phyloP scores from a whole-genome alignment of 2,113 vertebrate species.

The Fulmarus glacialis region DNA sequence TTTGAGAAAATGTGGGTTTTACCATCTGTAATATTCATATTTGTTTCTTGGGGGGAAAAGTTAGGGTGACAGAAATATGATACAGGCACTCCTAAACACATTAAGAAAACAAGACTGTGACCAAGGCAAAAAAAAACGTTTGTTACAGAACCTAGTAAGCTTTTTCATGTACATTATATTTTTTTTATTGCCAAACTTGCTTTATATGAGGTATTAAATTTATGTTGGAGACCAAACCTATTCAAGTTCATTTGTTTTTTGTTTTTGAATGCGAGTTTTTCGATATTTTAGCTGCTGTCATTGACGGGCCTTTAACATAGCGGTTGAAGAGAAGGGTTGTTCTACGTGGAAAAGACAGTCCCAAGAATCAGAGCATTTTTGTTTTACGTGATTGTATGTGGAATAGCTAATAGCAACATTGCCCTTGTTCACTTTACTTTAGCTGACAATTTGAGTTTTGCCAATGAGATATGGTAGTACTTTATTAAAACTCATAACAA shows the following conservation, averaged over 20 bases:
- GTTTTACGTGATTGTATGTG: rapidly evolving
- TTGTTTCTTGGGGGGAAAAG: background rate
- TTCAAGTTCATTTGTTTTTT: background rate
- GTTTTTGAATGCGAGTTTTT: background rate
- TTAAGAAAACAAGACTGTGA: background rate
- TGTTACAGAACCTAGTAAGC: background rate
- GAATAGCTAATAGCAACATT: rapidly evolving
- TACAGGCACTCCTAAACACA: conserved; percentile 7
- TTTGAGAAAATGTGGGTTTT: background rate
- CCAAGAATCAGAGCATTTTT: background rate
- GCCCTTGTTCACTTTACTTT: background rate
- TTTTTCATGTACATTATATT: background rate
- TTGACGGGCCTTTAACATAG: background rate
- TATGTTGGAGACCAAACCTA: background rate
- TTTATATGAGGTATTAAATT: background rate
- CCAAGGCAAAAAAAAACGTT: background rate
- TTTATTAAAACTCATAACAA: background rate
- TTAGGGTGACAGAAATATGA: conserved; percentile 21
- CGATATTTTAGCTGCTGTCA: background rate
- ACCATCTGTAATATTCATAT: conserved; percentile 18
- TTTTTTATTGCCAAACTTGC: background rate
- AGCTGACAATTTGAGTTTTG: background rate
- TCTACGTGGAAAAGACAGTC: background rate
- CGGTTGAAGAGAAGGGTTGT: background rate
- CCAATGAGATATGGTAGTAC: background rate